phyloP scores from a whole-genome alignment of 2,888 invertebrate species.

The Stenurella melanura region DNA sequence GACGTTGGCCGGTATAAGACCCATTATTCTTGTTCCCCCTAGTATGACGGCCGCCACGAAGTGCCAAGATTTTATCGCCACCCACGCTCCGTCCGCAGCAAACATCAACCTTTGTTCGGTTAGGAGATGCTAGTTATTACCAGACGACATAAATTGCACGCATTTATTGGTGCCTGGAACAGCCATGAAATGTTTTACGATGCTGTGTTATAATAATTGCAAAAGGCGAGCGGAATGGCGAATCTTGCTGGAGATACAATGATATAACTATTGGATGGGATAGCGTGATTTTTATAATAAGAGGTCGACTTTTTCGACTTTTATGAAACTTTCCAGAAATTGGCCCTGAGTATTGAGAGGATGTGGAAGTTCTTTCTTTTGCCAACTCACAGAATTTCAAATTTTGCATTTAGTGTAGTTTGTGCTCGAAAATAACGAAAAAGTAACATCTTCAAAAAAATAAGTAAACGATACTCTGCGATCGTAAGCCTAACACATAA shows the following conservation, averaged over 20 bases:
- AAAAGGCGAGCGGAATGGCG: not conserved
- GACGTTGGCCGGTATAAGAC: constrained; percentile 26
- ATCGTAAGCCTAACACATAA: too few relatives aligned
- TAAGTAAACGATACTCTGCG: too few relatives aligned
- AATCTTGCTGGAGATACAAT: not conserved
- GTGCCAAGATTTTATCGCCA: constrained; percentile 42
- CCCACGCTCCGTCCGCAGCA: constrained; percentile 37
- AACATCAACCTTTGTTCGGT: constrained; percentile 30
- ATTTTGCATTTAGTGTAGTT: too few relatives aligned
- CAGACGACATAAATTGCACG: constrained; percentile 27
- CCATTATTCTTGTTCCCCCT: constrained; percentile 51
- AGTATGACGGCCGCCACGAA: constrained; percentile 42
- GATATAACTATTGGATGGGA: too few relatives aligned
- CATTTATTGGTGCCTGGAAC: constrained; percentile 17
- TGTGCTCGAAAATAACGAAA: too few relatives aligned
- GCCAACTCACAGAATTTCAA: too few relatives aligned
- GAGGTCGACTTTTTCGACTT: not conserved
- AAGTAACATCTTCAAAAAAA: too few relatives aligned
- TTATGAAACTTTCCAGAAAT: not conserved
- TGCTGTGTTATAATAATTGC: not conserved
- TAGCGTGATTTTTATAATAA: not conserved
- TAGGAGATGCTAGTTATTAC: constrained; percentile 26
- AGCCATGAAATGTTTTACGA: constrained; percentile 23
- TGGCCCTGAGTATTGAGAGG: not conserved
- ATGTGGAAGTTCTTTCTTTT: too few relatives aligned